These are phyloP conservation scores for Aphelenchoides bicaudatus DNA, from an alignment of 2,888 invertebrate species.

Conservation along the genomic window DNA sequence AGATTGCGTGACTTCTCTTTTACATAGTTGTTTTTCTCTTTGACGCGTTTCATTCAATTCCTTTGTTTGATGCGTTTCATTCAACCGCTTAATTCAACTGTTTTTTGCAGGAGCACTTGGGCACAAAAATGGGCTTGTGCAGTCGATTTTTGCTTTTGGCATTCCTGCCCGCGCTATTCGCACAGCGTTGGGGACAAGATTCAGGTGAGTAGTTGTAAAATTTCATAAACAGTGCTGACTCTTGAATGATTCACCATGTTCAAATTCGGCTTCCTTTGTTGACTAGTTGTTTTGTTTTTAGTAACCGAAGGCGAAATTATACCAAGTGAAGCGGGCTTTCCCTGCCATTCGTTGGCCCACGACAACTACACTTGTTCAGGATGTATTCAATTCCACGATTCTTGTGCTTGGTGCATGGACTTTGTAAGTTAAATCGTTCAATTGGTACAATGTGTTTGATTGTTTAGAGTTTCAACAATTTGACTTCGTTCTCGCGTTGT, in stretches of 20 bases:
- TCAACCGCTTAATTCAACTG: no score
- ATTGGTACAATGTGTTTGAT: background rate
- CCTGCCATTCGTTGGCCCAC: slow-evolving; percentile 56
- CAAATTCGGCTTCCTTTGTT: background rate
- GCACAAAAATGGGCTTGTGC: background rate
- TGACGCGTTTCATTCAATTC: no score
- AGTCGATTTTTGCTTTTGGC: background rate
- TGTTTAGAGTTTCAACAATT: slow-evolving; percentile 53
- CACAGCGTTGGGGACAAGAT: slow-evolving; percentile 23
- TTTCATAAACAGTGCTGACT: background rate
- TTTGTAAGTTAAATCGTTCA: slow-evolving; percentile 43
- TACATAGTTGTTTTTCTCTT: no score
- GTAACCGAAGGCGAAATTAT: slow-evolving; percentile 49
- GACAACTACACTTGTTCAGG: slow-evolving; percentile 60
- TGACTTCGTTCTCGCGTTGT: slow-evolving; percentile 54
- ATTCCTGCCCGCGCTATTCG: background rate
- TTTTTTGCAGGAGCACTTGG: no score
- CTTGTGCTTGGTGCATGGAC: slow-evolving; percentile 60
- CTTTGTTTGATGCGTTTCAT: background rate
- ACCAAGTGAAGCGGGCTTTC: slow-evolving; percentile 52
- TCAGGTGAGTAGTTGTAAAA: slow-evolving; percentile 16
- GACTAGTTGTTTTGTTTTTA: slow-evolving; percentile 21
- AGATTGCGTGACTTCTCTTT: no score
- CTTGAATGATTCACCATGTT: slow-evolving; percentile 12
- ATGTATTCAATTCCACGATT: slow-evolving; percentile 58